A percentile compares a stretch with the other conserved stretches of the same genome.
Conservation (phyloP, 2,797 vertebrate species). For the Crypturellus tataupa region DNA sequence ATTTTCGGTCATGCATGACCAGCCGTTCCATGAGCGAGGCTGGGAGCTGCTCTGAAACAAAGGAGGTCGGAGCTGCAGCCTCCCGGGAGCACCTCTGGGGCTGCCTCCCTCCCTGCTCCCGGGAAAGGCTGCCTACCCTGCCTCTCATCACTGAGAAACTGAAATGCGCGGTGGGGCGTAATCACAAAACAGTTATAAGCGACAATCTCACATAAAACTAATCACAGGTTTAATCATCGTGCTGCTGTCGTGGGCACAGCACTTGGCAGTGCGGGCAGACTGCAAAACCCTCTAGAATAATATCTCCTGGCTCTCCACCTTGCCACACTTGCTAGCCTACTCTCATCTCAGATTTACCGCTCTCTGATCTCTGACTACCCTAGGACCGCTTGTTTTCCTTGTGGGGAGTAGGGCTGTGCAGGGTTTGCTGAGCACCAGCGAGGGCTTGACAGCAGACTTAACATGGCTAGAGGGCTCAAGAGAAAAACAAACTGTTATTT, state of each 20-base stretch:
- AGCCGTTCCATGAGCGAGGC: not conserved
- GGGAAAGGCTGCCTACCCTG: not conserved
- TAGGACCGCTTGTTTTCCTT: rapidly evolving
- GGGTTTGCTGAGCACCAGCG: not conserved
- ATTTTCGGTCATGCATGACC: not conserved
- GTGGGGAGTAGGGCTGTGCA: not conserved
- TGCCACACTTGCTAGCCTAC: not conserved
- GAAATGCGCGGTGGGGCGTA: not conserved
- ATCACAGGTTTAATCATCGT: not conserved
- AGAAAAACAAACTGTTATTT: not conserved
- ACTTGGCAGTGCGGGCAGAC: not conserved
- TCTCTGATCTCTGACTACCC: not conserved
- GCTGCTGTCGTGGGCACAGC: not conserved
- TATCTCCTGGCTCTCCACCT: not conserved
- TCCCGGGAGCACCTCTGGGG: not conserved
- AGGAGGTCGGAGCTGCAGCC: not conserved
- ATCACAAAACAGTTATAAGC: not conserved
- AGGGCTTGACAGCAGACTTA: not conserved
- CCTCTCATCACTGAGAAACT: not conserved
- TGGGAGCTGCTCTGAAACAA: not conserved
- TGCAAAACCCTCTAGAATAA: not conserved
- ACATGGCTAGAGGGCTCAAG: not conserved
- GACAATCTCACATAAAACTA: not conserved
- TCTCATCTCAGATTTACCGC: not conserved
- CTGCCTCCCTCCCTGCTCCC: not conserved